A percentile compares a stretch with the other conserved stretches of the same genome.
Evolutionary conservation across 2,113 vertebrate genomes (phyloP).

Genomic region (Pelobates fuscus): DNA sequence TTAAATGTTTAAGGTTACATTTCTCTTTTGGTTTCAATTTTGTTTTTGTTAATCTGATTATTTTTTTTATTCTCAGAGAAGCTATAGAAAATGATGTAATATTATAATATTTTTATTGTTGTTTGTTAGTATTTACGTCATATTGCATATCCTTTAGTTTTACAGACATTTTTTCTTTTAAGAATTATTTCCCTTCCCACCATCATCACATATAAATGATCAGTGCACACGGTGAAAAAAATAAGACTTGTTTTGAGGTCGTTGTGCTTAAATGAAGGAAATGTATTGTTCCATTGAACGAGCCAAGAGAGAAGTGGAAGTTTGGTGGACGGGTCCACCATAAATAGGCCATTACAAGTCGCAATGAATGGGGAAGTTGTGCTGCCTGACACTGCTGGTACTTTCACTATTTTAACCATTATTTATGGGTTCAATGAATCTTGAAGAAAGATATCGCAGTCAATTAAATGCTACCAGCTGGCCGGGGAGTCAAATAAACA

Average conservation of each 20-base stretch:
- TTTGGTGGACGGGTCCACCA: background rate
- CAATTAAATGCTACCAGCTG: constrained; percentile 8
- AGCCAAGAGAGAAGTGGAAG: constrained; percentile 1
- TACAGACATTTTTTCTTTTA: too few species aligned
- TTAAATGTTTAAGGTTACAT: too few species aligned
- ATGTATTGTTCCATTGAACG: constrained; percentile 5
- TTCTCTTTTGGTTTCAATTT: too few species aligned
- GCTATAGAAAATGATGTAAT: too few species aligned
- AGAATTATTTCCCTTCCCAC: too few species aligned
- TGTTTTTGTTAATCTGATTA: too few species aligned
- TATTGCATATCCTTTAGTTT: too few species aligned
- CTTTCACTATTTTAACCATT: background rate
- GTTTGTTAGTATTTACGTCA: too few species aligned
- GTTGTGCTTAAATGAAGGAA: background rate
- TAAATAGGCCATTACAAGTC: constrained; percentile 4
- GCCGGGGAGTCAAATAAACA: constrained; percentile 7
- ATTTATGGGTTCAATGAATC: constrained; percentile 19
- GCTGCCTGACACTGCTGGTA: background rate
- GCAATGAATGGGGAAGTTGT: constrained; percentile 20
- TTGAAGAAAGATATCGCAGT: background rate
- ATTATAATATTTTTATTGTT: too few species aligned
- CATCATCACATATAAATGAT: too few species aligned
- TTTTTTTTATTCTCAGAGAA: too few species aligned
- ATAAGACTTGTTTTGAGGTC: background rate
- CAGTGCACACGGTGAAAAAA: too few species aligned